phyloP scores from a whole-genome alignment of 2,888 invertebrate species.

The Aquatica leii region DNA sequence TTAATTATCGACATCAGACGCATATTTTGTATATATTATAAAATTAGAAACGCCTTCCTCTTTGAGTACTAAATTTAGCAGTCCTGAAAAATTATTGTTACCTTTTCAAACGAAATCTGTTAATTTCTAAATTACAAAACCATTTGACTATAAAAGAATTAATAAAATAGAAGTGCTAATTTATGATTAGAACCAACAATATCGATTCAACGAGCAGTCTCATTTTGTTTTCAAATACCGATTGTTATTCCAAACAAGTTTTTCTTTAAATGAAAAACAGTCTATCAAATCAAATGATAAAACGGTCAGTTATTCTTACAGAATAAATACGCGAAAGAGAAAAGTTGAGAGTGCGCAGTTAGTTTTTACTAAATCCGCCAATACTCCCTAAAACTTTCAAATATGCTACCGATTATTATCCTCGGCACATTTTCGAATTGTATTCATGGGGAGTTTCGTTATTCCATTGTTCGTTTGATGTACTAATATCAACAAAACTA shows the following conservation, averaged over 20 bases:
- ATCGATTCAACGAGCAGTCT: too few species aligned
- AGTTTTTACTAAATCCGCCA: constrained; percentile 5
- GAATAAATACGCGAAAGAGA: not conserved
- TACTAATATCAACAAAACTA: not conserved
- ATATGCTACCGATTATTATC: constrained; percentile 3
- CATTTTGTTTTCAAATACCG: not conserved
- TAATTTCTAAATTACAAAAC: too few species aligned
- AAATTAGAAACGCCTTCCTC: too few species aligned
- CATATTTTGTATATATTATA: too few species aligned
- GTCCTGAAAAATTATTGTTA: too few species aligned
- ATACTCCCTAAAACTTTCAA: constrained; percentile 3
- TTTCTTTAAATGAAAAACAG: constrained; percentile 7
- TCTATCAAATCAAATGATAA: not conserved
- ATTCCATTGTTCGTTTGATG: constrained; percentile 9
- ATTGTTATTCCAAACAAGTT: constrained; percentile 7
- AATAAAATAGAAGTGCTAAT: too few species aligned
- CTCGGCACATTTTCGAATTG: constrained; percentile 13
- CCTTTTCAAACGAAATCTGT: too few species aligned
- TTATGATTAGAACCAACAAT: too few species aligned
- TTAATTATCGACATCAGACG: too few species aligned
- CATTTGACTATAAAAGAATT: too few species aligned
- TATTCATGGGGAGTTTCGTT: constrained; percentile 19
- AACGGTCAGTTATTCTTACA: constrained; percentile 5
- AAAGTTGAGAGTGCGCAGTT: constrained; percentile 17
- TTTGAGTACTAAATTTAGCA: too few species aligned